These are phyloP conservation scores for Fringilla coelebs DNA, from an alignment of 2,797 vertebrate species.

Conservation along the genomic window DNA sequence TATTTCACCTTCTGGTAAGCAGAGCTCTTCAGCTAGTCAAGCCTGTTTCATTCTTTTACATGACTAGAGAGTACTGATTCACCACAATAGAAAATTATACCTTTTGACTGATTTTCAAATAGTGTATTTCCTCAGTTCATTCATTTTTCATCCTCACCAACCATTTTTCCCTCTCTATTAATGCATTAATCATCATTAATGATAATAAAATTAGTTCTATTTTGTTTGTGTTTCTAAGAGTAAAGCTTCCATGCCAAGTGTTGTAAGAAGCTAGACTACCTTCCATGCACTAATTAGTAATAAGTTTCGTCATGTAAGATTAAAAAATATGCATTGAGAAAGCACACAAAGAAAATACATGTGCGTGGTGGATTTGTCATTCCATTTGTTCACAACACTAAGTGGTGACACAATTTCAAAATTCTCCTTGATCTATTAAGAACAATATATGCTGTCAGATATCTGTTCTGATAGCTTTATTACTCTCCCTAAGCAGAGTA, in stretches of 20 bases:
- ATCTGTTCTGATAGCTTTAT: background rate
- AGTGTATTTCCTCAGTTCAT: background rate
- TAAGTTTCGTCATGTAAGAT: background rate
- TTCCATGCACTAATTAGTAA: background rate
- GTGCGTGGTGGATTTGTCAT: background rate
- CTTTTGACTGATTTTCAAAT: background rate
- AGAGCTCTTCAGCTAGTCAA: background rate
- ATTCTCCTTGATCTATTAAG: background rate
- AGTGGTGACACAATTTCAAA: background rate
- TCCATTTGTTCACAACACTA: background rate
- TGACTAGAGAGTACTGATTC: fast-evolving
- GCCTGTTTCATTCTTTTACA: background rate
- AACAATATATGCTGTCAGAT: background rate
- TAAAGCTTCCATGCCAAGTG: background rate
- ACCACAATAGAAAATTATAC: background rate
- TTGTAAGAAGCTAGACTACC: background rate
- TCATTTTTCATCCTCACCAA: background rate
- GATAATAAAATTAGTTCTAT: background rate
- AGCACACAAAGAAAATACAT: background rate
- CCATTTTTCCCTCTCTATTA: background rate
- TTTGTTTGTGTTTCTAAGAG: fast-evolving
- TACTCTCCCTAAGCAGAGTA: background rate
- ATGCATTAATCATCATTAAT: background rate
- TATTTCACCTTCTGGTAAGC: background rate
- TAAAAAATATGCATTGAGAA: background rate